These are phyloP conservation scores for Asbolus verrucosus DNA, from an alignment of 1,140 invertebrate species.

Conservation along the genomic window DNA sequence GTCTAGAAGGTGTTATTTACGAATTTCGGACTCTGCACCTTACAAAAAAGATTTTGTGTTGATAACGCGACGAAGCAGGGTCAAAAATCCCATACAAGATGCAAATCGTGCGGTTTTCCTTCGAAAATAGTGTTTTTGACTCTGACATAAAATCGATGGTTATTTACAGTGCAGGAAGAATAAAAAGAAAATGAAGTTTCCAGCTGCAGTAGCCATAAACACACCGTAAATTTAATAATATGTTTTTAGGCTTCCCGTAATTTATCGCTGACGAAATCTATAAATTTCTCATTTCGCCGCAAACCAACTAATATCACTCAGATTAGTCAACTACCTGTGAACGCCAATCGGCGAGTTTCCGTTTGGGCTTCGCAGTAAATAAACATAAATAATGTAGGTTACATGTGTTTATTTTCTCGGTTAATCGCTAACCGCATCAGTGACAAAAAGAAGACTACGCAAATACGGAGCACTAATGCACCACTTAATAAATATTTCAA, in stretches of 20 bases:
- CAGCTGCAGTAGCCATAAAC: conserved; percentile 27
- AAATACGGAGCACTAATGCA: neutral
- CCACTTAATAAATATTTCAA: too few relatives aligned
- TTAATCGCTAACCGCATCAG: too few relatives aligned
- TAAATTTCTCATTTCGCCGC: conserved; percentile 21
- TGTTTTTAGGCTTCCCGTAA: conserved; percentile 20
- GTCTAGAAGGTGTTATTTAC: too few relatives aligned
- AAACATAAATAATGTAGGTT: too few relatives aligned
- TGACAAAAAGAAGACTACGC: neutral
- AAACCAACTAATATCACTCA: neutral
- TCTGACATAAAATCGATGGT: neutral
- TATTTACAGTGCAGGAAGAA: conserved; percentile 1
- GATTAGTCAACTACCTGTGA: conserved; percentile 9
- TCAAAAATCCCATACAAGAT: too few relatives aligned
- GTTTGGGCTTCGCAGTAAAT: too few relatives aligned
- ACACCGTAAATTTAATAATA: conserved; percentile 26
- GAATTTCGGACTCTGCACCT: too few relatives aligned
- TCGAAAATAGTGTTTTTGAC: too few relatives aligned
- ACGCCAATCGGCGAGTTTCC: neutral
- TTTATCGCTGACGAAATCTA: conserved; percentile 19
- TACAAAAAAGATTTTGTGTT: too few relatives aligned
- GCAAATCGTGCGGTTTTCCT: too few relatives aligned
- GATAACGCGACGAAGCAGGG: too few relatives aligned
- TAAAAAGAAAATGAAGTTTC: conserved; percentile 19
- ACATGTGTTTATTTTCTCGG: too few relatives aligned